Evolutionary conservation across 2,113 vertebrate species (phyloP), one percentile per base, ranked within the genome.

Genomic region (Crypturellus undulatus): DNA sequence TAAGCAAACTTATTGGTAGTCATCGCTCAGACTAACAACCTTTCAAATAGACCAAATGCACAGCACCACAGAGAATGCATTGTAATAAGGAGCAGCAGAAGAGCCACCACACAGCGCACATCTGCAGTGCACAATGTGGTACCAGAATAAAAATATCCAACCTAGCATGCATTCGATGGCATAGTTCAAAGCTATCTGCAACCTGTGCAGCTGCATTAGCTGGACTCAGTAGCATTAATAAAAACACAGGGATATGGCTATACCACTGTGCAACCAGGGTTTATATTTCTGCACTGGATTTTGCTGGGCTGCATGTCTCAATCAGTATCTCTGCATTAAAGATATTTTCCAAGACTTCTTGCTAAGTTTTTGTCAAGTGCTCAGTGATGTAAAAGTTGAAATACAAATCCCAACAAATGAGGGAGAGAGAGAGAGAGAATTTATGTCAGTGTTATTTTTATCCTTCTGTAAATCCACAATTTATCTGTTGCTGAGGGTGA

Each of bases 1-100:
- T 18, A 81, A 82, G 75, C 19, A 3, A 12, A 22, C 43, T 63
- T 68, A 51, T 68, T 40, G n/a, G 8, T 30, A 54, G 36, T 28
- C 18, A 11, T 6, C 11, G 26, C n/a, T 72, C 0, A 0, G 60
- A 71, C 20, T 42, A 64, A 42, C 14, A n/a, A 54, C 17, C 20
- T 90, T 79, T 34, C n/a, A 19, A 86, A 86, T 6, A 36, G 21
- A 19, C 51, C 88, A 65, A 47, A 75, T 88, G 10, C 4, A 18
- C 47, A 30, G 4, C 2, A 0, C 12, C 36, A 30, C 9, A 28
- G 73, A 77, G 42, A 30, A 16, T 3, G 12, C 14, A 10, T 38
- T 64, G 6, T 2, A 45, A 32, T 28, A 78, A 68, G 19, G 36
- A 89, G n/a, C 0, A 89, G 49, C 38, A 68, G 47, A 22, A 56